Evolutionary conservation across 2,113 vertebrate species (phyloP).

Genomic region (Callionymus lyra): DNA sequence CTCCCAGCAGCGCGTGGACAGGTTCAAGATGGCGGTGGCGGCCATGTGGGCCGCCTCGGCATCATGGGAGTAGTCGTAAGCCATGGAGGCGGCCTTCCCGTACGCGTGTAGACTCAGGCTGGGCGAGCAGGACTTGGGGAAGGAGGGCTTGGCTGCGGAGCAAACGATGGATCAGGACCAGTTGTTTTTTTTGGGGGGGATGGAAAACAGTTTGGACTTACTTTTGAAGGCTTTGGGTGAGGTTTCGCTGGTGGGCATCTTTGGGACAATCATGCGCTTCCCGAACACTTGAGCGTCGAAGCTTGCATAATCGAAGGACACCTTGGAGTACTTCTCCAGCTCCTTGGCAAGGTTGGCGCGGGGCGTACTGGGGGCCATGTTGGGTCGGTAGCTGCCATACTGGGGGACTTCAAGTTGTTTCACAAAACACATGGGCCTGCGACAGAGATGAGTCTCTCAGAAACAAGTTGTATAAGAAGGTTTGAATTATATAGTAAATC

Average conservation of each 20-base stretch:
- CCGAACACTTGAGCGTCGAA: conserved; percentile 99
- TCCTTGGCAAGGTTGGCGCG: conserved; percentile 96
- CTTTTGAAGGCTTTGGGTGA: conserved; percentile 99
- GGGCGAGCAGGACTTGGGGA: conserved; percentile 79
- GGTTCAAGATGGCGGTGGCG: conserved; percentile 93
- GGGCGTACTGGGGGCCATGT: conserved; percentile 80
- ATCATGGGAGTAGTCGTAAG: conserved; percentile 89
- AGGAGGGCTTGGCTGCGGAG: conserved; percentile 73
- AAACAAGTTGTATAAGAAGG: no score
- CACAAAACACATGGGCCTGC: conserved; percentile 97
- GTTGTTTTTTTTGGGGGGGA: no score
- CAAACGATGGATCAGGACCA: neutral
- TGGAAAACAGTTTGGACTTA: conserved; percentile 64
- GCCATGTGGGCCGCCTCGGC: conserved; percentile 97
- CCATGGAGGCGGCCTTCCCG: conserved; percentile 72
- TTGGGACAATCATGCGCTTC: conserved; percentile 96
- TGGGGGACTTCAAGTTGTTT: conserved; percentile 95
- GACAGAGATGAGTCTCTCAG: conserved; percentile 3
- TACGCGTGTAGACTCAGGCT: conserved; percentile 77
- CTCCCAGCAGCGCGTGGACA: conserved; percentile 97
- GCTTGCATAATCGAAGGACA: conserved; percentile 99
- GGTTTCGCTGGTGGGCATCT: conserved; percentile 95
- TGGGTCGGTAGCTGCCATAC: conserved; percentile 86
- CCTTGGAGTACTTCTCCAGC: conserved; percentile 98
- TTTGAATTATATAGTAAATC: no score